Percentiles rank a stretch among this genome's conserved stretches.
Evolutionary conservation across 2,888 invertebrate species (phyloP).

Genomic region (Eupeodes latifasciatus): DNA sequence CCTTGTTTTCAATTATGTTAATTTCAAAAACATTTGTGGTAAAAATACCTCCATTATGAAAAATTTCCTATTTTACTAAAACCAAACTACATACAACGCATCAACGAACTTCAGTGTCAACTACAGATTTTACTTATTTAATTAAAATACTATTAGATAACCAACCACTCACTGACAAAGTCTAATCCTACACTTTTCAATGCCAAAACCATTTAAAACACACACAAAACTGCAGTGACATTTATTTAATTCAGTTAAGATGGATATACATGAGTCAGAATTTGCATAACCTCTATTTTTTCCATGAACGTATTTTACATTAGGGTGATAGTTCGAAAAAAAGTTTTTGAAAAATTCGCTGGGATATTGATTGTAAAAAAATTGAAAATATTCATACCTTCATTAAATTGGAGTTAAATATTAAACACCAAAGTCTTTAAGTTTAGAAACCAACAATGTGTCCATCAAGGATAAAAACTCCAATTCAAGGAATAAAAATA

Average conservation of each 20-base stretch:
- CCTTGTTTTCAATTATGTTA: no score
- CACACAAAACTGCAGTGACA: constrained; percentile 49
- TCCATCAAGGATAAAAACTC: no score
- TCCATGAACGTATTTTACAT: not conserved
- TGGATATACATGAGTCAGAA: constrained; percentile 13
- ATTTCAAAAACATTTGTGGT: no score
- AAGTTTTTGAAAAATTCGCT: no score
- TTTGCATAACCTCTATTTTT: constrained; percentile 54
- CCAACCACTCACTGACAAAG: constrained; percentile 37
- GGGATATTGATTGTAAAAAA: no score
- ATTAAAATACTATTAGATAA: constrained; percentile 60
- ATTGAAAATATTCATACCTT: no score
- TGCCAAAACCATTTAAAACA: constrained; percentile 22
- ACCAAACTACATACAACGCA: not conserved
- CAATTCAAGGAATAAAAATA: no score
- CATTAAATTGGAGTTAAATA: no score
- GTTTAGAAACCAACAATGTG: no score
- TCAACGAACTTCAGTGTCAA: not conserved
- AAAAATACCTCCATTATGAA: no score
- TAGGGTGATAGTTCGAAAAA: not conserved
- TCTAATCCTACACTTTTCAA: constrained; percentile 37
- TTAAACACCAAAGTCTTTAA: no score
- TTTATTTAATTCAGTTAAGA: constrained; percentile 18
- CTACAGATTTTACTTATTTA: constrained; percentile 35
- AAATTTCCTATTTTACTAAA: no score